These are phyloP conservation scores for Microctenopoma steveboyesi DNA, from an alignment of 2,797 vertebrate species.

Conservation along the genomic window DNA sequence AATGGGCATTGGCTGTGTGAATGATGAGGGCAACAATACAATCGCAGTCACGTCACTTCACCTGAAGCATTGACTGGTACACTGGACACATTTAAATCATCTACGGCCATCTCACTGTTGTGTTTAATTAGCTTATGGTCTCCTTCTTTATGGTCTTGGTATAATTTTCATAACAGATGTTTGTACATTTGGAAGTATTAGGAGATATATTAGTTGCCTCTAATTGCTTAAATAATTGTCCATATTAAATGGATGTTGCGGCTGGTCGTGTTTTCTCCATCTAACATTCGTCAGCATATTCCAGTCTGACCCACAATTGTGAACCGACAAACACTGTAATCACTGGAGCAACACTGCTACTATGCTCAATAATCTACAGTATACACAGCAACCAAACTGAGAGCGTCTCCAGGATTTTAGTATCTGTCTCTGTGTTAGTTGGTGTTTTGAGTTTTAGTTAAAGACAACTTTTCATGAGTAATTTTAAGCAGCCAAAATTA, in stretches of 20 bases:
- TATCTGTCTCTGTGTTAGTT: background rate
- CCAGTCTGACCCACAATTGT: background rate
- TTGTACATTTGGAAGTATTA: no score
- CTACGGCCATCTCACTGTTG: background rate
- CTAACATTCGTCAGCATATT: background rate
- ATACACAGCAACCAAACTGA: background rate
- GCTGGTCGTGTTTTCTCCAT: background rate
- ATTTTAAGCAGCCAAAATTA: constrained; percentile 11
- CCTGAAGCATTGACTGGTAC: constrained; percentile 1
- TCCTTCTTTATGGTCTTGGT: background rate
- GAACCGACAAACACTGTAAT: no score
- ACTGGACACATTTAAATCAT: constrained; percentile 9
- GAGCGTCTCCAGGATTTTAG: background rate
- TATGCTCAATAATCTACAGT: background rate
- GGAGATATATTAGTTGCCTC: no score
- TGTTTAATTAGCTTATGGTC: background rate
- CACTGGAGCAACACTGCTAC: background rate
- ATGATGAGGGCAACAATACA: constrained; percentile 1
- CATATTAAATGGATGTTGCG: no score
- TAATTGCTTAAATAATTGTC: no score
- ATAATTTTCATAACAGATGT: no score
- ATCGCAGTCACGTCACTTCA: constrained; percentile 20
- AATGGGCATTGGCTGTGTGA: background rate
- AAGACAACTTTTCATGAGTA: constrained; percentile 4
- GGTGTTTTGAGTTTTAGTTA: background rate